These are phyloP conservation scores for Apis laboriosa DNA, from an alignment of 1,140 invertebrate genomes.

Conservation along the genomic window DNA sequence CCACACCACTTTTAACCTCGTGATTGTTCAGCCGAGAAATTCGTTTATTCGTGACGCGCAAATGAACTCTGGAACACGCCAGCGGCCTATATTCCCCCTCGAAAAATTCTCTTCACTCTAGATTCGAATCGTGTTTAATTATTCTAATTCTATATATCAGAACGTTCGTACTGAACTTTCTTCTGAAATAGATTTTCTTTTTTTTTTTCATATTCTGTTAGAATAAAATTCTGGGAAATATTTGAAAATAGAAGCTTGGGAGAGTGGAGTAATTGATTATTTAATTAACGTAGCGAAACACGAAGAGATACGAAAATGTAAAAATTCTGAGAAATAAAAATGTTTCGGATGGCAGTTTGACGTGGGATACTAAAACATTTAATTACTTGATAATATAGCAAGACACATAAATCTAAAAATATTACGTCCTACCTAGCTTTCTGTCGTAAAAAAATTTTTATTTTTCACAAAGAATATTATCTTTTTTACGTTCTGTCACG, in stretches of 20 bases:
- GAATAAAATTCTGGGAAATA: too few relatives aligned
- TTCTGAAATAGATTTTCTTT: too few relatives aligned
- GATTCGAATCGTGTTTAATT: too few relatives aligned
- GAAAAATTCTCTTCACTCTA: not conserved
- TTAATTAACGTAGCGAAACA: too few relatives aligned
- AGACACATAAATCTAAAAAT: not conserved
- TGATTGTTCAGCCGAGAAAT: not conserved
- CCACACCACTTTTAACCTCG: conserved; percentile 11
- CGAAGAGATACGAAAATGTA: too few relatives aligned
- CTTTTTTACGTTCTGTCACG: not conserved
- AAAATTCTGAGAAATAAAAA: not conserved
- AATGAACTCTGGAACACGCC: not conserved
- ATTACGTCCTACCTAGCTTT: not conserved
- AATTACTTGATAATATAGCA: not conserved
- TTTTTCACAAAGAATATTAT: not conserved
- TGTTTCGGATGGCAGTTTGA: not conserved
- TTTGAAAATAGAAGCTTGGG: too few relatives aligned
- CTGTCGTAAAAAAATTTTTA: not conserved
- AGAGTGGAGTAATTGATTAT: too few relatives aligned
- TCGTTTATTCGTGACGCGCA: not conserved
- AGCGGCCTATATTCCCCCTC: not conserved
- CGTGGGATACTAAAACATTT: not conserved
- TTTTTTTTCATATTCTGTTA: too few relatives aligned
- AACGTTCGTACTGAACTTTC: too few relatives aligned
- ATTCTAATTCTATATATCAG: too few relatives aligned